phyloP scores from a whole-genome alignment of 2,888 invertebrate species.

The Meteorus cinctellus region DNA sequence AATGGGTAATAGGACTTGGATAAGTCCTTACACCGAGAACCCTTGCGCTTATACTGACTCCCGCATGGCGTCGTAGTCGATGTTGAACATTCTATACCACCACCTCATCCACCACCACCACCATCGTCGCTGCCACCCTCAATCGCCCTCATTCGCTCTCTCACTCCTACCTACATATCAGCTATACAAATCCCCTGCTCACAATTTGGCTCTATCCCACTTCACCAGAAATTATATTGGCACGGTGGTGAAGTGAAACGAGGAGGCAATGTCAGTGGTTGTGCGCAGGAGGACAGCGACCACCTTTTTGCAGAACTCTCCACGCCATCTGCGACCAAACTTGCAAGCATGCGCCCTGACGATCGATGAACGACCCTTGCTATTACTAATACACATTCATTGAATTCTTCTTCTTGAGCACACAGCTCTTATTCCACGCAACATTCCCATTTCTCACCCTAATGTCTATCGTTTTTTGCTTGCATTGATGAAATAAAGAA shows the following conservation, averaged over 20 bases:
- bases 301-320: constrained; percentile 36
- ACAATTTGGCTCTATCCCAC: constrained; percentile 3
- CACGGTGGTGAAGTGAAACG: neutral
- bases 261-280: constrained; percentile 18
- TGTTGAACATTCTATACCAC: constrained; percentile 27
- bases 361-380: constrained; percentile 55
- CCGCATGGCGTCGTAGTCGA: constrained; percentile 55
- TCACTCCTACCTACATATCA: constrained; percentile 47
- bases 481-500: no score
- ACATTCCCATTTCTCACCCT: neutral
- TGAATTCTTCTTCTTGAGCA: neutral
- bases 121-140: constrained; percentile 41
- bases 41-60: constrained; percentile 68
- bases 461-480: no score
- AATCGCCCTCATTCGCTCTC: constrained; percentile 49
- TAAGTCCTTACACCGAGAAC: constrained; percentile 68
- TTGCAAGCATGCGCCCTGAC: constrained; percentile 51
- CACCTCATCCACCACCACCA: constrained; percentile 27
- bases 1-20: constrained; percentile 57
- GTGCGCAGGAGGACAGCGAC: neutral
- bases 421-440: neutral
- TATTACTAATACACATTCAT: constrained; percentile 28
- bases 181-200: neutral
- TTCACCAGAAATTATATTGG: constrained; percentile 1
- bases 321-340: constrained; percentile 54